Evolutionary conservation across 2,888 invertebrate species (phyloP).

Genomic region (Hydrotaea cyrtoneurina): DNA sequence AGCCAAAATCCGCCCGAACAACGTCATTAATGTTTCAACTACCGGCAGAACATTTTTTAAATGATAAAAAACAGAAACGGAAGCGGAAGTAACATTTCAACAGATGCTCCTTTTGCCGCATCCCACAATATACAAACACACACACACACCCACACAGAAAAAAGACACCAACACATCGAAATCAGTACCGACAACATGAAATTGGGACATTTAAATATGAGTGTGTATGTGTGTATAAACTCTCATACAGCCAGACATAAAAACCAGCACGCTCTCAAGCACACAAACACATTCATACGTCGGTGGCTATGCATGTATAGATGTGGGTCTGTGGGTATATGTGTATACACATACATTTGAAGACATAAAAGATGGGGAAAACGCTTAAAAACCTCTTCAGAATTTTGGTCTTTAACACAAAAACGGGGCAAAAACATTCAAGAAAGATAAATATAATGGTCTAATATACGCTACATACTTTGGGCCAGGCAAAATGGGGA

Average conservation of each 20-base stretch:
- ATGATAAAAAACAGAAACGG: slow-evolving; percentile 44
- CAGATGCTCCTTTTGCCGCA: slow-evolving; percentile 47
- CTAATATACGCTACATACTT: too few relatives aligned
- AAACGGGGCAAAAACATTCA: background rate
- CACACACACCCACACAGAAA: background rate
- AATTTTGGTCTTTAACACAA: slow-evolving; percentile 29
- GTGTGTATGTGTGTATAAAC: too few relatives aligned
- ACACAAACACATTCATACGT: slow-evolving; percentile 14
- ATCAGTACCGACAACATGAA: background rate
- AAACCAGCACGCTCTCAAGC: background rate
- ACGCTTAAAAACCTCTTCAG: slow-evolving; percentile 16
- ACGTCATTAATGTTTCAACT: slow-evolving; percentile 45
- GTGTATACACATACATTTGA: too few relatives aligned
- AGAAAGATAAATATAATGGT: slow-evolving; percentile 13
- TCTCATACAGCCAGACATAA: too few relatives aligned
- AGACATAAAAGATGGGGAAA: background rate
- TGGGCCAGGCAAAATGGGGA: too few relatives aligned
- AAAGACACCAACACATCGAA: background rate
- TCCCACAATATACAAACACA: background rate
- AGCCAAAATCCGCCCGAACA: background rate
- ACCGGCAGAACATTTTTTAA: slow-evolving; percentile 2
- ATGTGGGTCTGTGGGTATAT: background rate
- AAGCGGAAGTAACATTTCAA: slow-evolving; percentile 59
- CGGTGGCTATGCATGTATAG: background rate
- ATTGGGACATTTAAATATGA: too few relatives aligned